Evolutionary conservation across 1,140 invertebrate species (phyloP).

Genomic region (Caerostris extrusa): DNA sequence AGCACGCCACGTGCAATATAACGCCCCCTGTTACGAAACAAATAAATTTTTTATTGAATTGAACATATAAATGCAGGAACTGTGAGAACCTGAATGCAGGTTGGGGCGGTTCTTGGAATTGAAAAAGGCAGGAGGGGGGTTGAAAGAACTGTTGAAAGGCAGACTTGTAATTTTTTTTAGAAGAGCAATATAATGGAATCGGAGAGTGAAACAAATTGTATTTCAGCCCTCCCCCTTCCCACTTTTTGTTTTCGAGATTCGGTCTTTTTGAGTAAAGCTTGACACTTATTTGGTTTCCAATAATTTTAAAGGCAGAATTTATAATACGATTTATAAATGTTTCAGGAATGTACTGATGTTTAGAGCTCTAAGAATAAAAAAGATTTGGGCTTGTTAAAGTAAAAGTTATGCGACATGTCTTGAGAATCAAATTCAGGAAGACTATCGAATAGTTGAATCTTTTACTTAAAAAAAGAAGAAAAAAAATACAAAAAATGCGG

Average conservation of each 20-base stretch:
- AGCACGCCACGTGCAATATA: conserved; percentile 44
- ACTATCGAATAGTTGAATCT: background rate
- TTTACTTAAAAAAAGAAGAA: background rate
- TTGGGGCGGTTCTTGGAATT: background rate
- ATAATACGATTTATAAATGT: conserved; percentile 23
- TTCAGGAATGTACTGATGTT: background rate
- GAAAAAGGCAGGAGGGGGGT: background rate
- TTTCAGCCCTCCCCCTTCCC: background rate
- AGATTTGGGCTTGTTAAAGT: background rate
- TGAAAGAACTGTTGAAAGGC: background rate
- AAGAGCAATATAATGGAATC: conserved; percentile 31
- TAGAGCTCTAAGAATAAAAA: background rate
- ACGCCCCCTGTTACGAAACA: conserved; percentile 22
- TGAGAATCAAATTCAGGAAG: background rate
- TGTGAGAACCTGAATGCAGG: background rate
- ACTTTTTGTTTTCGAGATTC: background rate
- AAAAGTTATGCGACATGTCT: background rate
- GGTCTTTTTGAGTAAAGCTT: background rate
- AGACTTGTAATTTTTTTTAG: conserved; percentile 20
- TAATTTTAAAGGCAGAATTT: conserved; percentile 18
- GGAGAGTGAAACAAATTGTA: conserved; percentile 29
- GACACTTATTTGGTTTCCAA: background rate
- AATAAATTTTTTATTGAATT: conserved; percentile 34
- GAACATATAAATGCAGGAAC: conserved; percentile 17
- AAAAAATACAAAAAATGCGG: background rate